Percentiles rank a stretch among this genome's conserved stretches.
Evolutionary conservation across 2,888 invertebrate species (phyloP).

Genomic region (Digitonthophagus gazella): DNA sequence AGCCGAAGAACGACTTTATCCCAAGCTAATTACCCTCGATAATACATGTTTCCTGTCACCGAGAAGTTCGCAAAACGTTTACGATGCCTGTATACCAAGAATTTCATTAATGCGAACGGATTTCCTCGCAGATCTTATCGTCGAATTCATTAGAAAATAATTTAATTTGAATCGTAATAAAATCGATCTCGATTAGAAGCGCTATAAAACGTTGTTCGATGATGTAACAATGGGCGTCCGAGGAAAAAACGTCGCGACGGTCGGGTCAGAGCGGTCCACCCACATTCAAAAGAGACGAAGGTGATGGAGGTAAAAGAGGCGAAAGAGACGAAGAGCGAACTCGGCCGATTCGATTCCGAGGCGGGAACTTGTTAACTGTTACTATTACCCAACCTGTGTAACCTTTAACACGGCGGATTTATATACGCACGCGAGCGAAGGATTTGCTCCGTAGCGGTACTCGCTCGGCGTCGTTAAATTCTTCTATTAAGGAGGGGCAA

Average conservation of each 20-base stretch:
- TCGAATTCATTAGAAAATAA: too few relatives aligned
- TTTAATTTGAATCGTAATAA: background rate
- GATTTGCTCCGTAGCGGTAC: slow-evolving; percentile 26
- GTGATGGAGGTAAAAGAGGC: background rate
- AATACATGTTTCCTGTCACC: background rate
- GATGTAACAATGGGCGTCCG: background rate
- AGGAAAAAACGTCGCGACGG: background rate
- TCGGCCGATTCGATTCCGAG: background rate
- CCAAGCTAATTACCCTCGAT: slow-evolving; percentile 26
- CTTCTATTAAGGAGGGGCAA: slow-evolving; percentile 23
- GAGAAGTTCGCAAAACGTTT: background rate
- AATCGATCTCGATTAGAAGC: too few relatives aligned
- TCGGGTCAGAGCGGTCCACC: background rate
- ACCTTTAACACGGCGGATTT: slow-evolving; percentile 29
- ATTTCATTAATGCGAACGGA: background rate
- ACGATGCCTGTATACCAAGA: background rate
- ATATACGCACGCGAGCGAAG: slow-evolving; percentile 25
- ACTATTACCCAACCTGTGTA: slow-evolving; percentile 29
- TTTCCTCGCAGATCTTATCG: too few relatives aligned
- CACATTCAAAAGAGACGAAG: background rate
- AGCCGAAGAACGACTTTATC: slow-evolving; percentile 29
- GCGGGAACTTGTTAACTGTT: slow-evolving; percentile 23
- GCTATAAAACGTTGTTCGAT: background rate
- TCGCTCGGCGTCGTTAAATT: slow-evolving; percentile 26
- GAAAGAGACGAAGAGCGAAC: background rate